Percentiles rank a stretch among this genome's conserved stretches.
Evolutionary conservation across 2,113 vertebrate genomes (phyloP).

Genomic region (Cyphomyrus discorhynchus): DNA sequence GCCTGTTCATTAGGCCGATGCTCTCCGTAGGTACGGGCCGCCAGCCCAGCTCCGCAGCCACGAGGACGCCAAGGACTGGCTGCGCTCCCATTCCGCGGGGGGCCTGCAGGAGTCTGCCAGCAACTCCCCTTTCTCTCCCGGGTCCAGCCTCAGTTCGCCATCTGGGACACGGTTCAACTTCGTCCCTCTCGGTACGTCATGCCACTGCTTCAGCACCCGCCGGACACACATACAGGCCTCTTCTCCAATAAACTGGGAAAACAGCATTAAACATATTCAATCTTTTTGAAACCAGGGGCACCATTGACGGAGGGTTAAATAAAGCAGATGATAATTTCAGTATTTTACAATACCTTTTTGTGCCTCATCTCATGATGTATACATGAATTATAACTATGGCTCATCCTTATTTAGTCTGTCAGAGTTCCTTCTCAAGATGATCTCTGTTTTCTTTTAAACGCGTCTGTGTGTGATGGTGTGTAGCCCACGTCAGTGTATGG

Average conservation of each 20-base stretch:
- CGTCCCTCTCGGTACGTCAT: slow-evolving; percentile 77
- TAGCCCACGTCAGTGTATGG: not conserved
- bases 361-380: not conserved
- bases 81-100: slow-evolving; percentile 85
- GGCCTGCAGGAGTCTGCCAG: slow-evolving; percentile 83
- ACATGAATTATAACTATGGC: not conserved
- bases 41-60: slow-evolving; percentile 82
- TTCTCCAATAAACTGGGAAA: not conserved
- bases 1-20: slow-evolving; percentile 3
- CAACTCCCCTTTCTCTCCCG: slow-evolving; percentile 89
- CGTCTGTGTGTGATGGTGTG: not conserved
- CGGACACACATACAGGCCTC: not conserved
- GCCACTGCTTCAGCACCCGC: too few relatives aligned
- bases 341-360: not conserved
- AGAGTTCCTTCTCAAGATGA: not conserved
- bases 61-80: slow-evolving; percentile 91
- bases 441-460: not conserved
- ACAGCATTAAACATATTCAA: not conserved
- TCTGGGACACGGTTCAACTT: slow-evolving; percentile 94
- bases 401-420: not conserved
- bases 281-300: not conserved
- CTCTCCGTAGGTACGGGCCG: slow-evolving; percentile 73
- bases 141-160: slow-evolving; percentile 89
- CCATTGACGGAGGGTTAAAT: not conserved
- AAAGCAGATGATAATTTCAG: not conserved